Evolutionary conservation across 2,888 invertebrate species (phyloP), one percentile per base, ranked within the genome.

Genomic region (Meandrusa payeni): DNA sequence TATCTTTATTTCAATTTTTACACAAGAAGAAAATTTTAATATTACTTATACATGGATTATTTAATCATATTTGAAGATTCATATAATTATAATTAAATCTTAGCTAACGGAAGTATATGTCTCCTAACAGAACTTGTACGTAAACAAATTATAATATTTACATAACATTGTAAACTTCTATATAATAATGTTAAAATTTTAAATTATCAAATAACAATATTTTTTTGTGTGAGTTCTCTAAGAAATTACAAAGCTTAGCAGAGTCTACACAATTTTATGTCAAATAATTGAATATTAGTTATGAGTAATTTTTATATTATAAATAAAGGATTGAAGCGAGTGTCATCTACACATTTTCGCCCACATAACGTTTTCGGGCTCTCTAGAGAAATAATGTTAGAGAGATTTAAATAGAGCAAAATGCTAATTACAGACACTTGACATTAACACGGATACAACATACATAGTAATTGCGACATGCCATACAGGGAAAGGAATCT

Each of bases 101-200:
- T 69, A 72, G 62, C 64, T 61, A 51, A 60, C 51, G 47, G 55
- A 70, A 66, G 58, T 66, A 66, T 60, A 64, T 65, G 63, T 29
- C 64, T 61, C 66, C 68, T 76, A 64, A 61, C 57, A 70, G 72
- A 76, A 74, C 66, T 69, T 68, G 66, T 69, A 65, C 57, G 62
- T 70, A 77, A 79, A 75, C 66, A 74, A 73, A 71, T 68, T 69
- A 70, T 63, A 72, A 63, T 85, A 85, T 85, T 78, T 85, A 85
- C 85, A 83, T 70, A 85, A 85, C 81, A 78, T 76, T 65, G 59
- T 69, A 72, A 71, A 65, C 57, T 67, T 40, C 70, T 64, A 64
- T 73, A 73, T 58, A 58, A 54, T 68, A 77, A 78, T 66, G 53
- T 78, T n/a, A 77, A 75, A 77, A 70, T 75, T 69, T 66, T 59